Percentiles rank a stretch among this genome's conserved stretches.
Evolutionary conservation across 2,888 invertebrate species (phyloP).

Genomic region (Brassicogethes aeneus): DNA sequence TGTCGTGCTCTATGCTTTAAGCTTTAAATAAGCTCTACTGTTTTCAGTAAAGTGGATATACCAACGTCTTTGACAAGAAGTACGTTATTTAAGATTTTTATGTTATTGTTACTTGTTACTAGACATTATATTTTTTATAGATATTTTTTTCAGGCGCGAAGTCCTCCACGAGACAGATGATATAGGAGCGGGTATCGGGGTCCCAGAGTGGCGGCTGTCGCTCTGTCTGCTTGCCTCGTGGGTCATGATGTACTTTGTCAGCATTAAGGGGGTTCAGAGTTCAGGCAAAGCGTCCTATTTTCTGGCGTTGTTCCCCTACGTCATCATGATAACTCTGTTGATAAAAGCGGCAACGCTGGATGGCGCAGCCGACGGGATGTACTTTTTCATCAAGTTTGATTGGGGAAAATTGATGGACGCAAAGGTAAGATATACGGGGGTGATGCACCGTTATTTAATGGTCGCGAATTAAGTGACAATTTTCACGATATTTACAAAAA

Average conservation of each 20-base stretch:
- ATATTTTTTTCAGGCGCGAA: conserved; percentile 37
- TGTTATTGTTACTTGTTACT: too few relatives aligned
- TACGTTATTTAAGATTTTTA: too few relatives aligned
- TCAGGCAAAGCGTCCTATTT: conserved; percentile 81
- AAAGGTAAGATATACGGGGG: conserved; percentile 48
- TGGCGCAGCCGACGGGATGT: conserved; percentile 65
- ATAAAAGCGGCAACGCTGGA: conserved; percentile 56
- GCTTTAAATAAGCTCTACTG: too few relatives aligned
- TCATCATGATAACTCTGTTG: conserved; percentile 65
- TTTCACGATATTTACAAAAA: neutral
- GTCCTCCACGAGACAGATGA: conserved; percentile 44
- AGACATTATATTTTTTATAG: neutral
- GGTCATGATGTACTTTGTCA: conserved; percentile 58
- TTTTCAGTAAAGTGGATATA: too few relatives aligned
- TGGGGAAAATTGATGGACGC: conserved; percentile 66
- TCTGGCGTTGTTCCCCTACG: conserved; percentile 79
- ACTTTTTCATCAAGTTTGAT: conserved; percentile 71
- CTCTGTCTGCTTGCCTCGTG: conserved; percentile 59
- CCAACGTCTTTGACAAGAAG: too few relatives aligned
- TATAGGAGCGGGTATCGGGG: conserved; percentile 41
- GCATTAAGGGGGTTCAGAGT: conserved; percentile 65
- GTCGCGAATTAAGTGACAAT: too few relatives aligned
- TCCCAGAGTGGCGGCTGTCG: conserved; percentile 60
- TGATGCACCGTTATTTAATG: too few relatives aligned
- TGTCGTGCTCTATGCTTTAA: neutral